Conservation (phyloP, 2,113 vertebrate species). For the Sigmodon hispidus region DNA sequence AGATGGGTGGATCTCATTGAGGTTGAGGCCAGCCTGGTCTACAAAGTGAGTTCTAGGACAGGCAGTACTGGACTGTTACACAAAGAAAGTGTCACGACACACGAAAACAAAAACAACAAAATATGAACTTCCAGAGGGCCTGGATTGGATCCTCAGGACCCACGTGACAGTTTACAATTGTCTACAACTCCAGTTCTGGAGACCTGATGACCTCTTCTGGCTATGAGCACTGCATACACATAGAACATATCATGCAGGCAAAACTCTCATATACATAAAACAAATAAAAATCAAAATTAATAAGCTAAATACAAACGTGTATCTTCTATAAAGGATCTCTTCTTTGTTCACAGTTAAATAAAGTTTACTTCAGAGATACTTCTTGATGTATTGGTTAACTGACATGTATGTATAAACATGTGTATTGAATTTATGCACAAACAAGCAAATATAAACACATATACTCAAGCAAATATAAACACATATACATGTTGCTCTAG, state of each 20-base stretch:
- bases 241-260: background rate
- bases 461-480: background rate
- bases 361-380: background rate
- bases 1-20: too few relatives aligned
- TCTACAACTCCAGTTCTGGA: background rate
- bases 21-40: too few relatives aligned
- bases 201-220: background rate
- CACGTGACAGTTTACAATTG: background rate
- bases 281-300: background rate
- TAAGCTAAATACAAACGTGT: background rate
- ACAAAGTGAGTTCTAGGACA: too few relatives aligned
- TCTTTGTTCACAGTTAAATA: background rate
- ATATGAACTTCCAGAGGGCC: background rate
- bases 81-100: too few relatives aligned
- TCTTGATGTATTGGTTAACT: background rate
- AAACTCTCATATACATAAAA: background rate
- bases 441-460: background rate
- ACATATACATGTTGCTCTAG: background rate
- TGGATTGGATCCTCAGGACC: background rate
- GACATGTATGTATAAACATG: background rate
- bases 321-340: background rate
- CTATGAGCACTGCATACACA: background rate
- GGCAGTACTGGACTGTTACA: too few relatives aligned
- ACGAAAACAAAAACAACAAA: too few relatives aligned
- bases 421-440: background rate